Percentiles rank a stretch among this genome's conserved stretches.
Conservation (phyloP, 2,797 vertebrate species). For the Astyanax mexicanus region DNA sequence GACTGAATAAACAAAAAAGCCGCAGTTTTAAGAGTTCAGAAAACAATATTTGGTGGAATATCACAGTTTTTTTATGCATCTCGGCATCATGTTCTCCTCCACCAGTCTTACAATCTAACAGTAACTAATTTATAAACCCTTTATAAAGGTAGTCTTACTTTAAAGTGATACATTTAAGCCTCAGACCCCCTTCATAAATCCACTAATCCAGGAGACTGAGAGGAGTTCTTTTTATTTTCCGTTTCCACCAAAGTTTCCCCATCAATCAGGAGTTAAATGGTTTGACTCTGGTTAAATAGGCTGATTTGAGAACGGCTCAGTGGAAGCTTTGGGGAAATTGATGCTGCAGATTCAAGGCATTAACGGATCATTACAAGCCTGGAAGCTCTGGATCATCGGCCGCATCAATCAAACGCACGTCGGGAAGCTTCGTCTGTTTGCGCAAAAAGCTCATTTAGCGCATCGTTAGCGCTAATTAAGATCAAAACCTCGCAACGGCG, state of each 20-base stretch:
- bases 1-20: too few species aligned
- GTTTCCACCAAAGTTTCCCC: conserved; percentile 25
- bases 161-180: too few species aligned
- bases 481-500: background rate
- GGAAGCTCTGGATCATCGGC: conserved; percentile 25
- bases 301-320: conserved; percentile 24
- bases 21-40: too few species aligned
- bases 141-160: too few species aligned
- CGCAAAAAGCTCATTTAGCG: conserved; percentile 26
- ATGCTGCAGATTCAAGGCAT: conserved; percentile 7
- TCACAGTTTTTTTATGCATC: too few species aligned
- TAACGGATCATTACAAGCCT: conserved; percentile 44
- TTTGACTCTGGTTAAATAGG: conserved; percentile 48
- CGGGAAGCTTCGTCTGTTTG: background rate
- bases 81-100: too few species aligned
- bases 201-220: conserved; percentile 40
- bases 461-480: conserved; percentile 20
- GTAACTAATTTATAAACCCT: too few species aligned
- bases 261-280: conserved; percentile 45
- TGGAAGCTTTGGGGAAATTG: conserved; percentile 10
- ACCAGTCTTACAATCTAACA: too few species aligned
- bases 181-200: conserved; percentile 36
- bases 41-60: too few species aligned
- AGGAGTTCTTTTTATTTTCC: conserved; percentile 36
- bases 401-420: conserved; percentile 28